Evolutionary conservation across 92 coral and sea anemone genomes (phyloP).

Genomic region (Actinostola sp.): DNA sequence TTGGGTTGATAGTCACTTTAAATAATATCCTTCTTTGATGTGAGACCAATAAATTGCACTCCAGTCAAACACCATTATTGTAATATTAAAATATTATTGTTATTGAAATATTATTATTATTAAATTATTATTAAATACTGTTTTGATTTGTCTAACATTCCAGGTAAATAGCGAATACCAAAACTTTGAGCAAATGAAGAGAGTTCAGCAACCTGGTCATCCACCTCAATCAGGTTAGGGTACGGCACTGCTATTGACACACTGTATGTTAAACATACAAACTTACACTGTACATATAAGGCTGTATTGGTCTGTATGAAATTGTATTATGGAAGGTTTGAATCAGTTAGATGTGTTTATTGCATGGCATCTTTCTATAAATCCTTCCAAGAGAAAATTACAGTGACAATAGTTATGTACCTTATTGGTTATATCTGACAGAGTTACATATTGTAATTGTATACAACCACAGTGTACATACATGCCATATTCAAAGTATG

Average conservation of each 20-base stretch:
- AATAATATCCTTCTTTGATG: neutral
- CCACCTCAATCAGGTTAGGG: slow-evolving; percentile 56
- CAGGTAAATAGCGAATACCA: slow-evolving; percentile 89
- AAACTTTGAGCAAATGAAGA: slow-evolving; percentile 83
- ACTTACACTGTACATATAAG: no score
- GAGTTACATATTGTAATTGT: no score
- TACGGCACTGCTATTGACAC: no score
- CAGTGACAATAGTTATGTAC: neutral
- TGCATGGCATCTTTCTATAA: slow-evolving; percentile 34
- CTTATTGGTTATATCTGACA: neutral
- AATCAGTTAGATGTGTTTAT: slow-evolving; percentile 23
- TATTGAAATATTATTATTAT: neutral
- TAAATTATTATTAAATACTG: neutral
- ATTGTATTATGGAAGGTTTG: slow-evolving; percentile 43
- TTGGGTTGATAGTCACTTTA: neutral
- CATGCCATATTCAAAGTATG: no score
- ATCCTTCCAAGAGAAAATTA: slow-evolving; percentile 29
- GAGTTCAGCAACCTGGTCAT: slow-evolving; percentile 50
- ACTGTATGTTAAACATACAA: no score
- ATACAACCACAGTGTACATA: no score
- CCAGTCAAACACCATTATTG: no score
- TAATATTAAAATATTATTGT: no score
- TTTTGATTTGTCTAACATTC: neutral
- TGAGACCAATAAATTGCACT: no score
- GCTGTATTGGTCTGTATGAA: no score